These are phyloP conservation scores for Lobophora halterata DNA, from an alignment of 2,888 invertebrate genomes.

Conservation along the genomic window DNA sequence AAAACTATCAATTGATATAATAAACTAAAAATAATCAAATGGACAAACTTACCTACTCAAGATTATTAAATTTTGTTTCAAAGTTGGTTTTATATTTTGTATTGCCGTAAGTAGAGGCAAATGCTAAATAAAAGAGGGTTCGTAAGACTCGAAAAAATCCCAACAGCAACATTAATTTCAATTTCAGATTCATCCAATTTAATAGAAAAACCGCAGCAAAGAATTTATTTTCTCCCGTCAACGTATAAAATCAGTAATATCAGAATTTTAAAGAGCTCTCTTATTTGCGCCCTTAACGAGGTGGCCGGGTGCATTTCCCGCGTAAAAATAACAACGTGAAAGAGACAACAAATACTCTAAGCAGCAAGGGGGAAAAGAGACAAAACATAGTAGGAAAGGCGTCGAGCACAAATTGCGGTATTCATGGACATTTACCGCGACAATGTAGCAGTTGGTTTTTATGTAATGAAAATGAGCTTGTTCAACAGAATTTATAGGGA, in stretches of 20 bases:
- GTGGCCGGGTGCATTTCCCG: slow-evolving; percentile 34
- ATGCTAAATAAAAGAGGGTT: slow-evolving; percentile 2
- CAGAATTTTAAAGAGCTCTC: slow-evolving; percentile 30
- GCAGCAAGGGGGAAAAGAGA: slow-evolving; percentile 11
- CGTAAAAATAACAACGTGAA: slow-evolving; percentile 43
- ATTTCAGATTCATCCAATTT: slow-evolving; percentile 11
- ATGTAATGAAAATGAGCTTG: slow-evolving; percentile 50
- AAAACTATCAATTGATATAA: no score
- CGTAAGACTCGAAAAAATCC: no score
- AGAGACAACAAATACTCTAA: slow-evolving; percentile 13
- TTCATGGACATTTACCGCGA: slow-evolving; percentile 35
- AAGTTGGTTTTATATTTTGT: no score
- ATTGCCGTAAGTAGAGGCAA: no score
- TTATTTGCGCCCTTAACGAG: slow-evolving; percentile 37
- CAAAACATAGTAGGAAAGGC: slow-evolving; percentile 17
- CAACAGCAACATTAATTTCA: slow-evolving; percentile 9
- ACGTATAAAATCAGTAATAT: slow-evolving; percentile 26
- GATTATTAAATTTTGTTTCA: no score
- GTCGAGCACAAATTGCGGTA: slow-evolving; percentile 37
- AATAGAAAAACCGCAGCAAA: slow-evolving; percentile 16
- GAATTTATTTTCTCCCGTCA: slow-evolving; percentile 15
- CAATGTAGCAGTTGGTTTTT: slow-evolving; percentile 39
- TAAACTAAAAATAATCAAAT: no score
- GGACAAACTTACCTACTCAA: no score
- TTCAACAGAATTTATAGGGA: slow-evolving; percentile 33